phyloP scores from a whole-genome alignment of 2,888 invertebrate genomes.

The Eilema depressum region DNA sequence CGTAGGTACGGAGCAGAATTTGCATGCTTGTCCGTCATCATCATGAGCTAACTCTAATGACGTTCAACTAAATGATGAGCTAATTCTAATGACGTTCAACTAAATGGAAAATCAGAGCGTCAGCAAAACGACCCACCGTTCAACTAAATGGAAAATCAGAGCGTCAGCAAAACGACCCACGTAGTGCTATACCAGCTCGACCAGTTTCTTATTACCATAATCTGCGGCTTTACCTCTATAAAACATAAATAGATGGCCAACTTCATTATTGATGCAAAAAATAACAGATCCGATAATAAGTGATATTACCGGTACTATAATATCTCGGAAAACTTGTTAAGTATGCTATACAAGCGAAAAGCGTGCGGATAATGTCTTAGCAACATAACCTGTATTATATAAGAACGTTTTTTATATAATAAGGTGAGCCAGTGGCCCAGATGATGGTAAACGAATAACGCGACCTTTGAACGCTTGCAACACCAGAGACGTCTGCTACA shows the following conservation, averaged over 20 bases:
- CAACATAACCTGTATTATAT: not conserved
- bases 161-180: not conserved
- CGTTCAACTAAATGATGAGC: not conserved
- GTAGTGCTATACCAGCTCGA: not conserved
- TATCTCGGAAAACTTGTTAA: not conserved
- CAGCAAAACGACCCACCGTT: not conserved
- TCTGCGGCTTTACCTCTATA: constrained; percentile 2
- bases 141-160: not conserved
- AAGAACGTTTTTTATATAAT: not conserved
- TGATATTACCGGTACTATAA: not conserved
- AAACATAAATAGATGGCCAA: not conserved
- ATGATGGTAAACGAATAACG: not conserved
- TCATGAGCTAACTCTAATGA: not conserved
- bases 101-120: not conserved
- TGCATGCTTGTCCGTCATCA: not conserved
- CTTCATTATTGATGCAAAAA: not conserved
- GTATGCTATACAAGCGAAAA: not conserved
- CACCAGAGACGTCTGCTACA: not conserved
- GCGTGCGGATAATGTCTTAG: not conserved
- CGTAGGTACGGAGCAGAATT: too few relatives aligned
- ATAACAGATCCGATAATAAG: not conserved
- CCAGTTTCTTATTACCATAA: not conserved
- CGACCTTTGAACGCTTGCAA: not conserved
- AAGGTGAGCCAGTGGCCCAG: too few relatives aligned
- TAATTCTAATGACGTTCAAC: not conserved